phyloP scores from a whole-genome alignment of 2,888 invertebrate genomes.

The Orthosia gothica region DNA sequence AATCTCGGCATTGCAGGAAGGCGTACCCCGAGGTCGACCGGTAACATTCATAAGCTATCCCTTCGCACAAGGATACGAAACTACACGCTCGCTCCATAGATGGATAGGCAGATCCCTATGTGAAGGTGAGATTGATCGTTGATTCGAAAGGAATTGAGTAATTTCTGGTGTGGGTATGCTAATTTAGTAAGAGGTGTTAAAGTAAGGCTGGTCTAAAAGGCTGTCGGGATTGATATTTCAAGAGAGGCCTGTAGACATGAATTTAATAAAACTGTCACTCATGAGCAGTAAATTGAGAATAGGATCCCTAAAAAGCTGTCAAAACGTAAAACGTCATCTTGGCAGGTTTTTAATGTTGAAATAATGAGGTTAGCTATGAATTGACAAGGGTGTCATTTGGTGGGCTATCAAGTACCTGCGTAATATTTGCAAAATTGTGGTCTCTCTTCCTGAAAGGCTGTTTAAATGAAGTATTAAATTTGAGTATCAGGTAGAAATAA shows the following conservation, averaged over 20 bases:
- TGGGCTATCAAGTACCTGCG: too few species aligned
- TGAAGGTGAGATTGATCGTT: slow-evolving; percentile 22
- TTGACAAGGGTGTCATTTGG: too few species aligned
- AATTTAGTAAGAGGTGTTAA: slow-evolving; percentile 2
- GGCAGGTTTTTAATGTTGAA: neutral
- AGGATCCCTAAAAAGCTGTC: neutral
- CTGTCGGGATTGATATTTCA: neutral
- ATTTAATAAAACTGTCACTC: too few species aligned
- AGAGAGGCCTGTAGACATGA: too few species aligned
- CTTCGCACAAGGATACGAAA: slow-evolving; percentile 61
- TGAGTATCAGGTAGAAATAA: neutral
- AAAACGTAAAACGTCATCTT: neutral
- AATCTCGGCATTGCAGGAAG: slow-evolving; percentile 75
- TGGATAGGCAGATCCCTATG: slow-evolving; percentile 25
- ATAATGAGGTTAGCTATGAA: too few species aligned
- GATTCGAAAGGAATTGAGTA: slow-evolving; percentile 13
- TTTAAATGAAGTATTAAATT: too few species aligned
- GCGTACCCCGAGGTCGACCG: slow-evolving; percentile 72
- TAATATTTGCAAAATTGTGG: too few species aligned
- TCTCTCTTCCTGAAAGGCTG: too few species aligned
- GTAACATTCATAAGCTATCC: slow-evolving; percentile 69
- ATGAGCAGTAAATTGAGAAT: neutral
- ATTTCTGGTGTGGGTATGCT: neutral
- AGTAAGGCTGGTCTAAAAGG: neutral
- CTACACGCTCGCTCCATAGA: slow-evolving; percentile 43